These are phyloP conservation scores for Diplodus puntazzo DNA, from an alignment of 2,797 vertebrate genomes.

Conservation along the genomic window DNA sequence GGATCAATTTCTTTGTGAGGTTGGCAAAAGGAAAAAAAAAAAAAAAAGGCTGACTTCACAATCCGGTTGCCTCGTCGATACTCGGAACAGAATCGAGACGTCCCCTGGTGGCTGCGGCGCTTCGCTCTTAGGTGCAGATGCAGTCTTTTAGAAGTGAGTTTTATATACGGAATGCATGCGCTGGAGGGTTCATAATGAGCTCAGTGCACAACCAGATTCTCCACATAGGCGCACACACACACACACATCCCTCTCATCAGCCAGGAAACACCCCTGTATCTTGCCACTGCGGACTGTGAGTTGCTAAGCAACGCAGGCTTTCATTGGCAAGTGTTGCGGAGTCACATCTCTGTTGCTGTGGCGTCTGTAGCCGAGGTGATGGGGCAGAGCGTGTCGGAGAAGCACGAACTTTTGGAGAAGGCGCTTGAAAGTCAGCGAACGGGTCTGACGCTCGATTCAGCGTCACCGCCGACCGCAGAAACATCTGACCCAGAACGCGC, in stretches of 20 bases:
- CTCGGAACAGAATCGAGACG: slow-evolving; percentile 15
- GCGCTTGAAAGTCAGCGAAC: slow-evolving; percentile 3
- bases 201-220: slow-evolving; percentile 45
- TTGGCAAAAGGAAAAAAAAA: background rate
- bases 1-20: slow-evolving; percentile 61
- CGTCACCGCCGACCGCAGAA: background rate
- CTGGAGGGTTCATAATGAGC: slow-evolving; percentile 15
- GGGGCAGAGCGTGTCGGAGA: slow-evolving; percentile 46
- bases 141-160: slow-evolving; percentile 32
- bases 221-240: slow-evolving; percentile 23
- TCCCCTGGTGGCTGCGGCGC: slow-evolving; percentile 13
- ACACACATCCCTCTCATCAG: slow-evolving; percentile 67
- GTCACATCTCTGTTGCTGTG: slow-evolving; percentile 69
- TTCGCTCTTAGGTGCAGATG: slow-evolving; percentile 14
- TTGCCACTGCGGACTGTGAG: slow-evolving; percentile 81
- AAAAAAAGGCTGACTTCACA: slow-evolving; percentile 49
- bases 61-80: slow-evolving; percentile 30
- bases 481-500: background rate
- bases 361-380: slow-evolving; percentile 65
- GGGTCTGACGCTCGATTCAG: slow-evolving; percentile 29
- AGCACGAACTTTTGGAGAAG: slow-evolving; percentile 45
- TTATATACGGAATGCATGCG: slow-evolving; percentile 40
- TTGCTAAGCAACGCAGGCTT: slow-evolving; percentile 87
- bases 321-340: slow-evolving; percentile 77
- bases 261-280: slow-evolving; percentile 87